Evolutionary conservation across 2,888 invertebrate species (phyloP).

Genomic region (Allygus modestus): DNA sequence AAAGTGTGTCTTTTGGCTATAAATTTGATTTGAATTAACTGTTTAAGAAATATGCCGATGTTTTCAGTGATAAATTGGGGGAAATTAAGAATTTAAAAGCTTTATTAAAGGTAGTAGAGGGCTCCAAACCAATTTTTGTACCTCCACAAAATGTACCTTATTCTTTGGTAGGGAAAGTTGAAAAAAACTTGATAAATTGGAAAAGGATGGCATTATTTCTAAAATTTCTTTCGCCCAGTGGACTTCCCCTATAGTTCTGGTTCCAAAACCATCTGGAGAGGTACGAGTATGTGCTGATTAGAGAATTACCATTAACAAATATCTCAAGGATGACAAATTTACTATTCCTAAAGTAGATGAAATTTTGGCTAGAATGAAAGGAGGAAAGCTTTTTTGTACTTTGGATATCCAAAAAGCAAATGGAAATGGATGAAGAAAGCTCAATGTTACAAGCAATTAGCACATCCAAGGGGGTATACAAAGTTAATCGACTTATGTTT

Average conservation of each 20-base stretch:
- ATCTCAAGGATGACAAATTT: background rate
- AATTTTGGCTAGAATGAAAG: background rate
- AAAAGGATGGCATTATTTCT: background rate
- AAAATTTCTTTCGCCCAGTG: background rate
- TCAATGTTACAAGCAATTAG: background rate
- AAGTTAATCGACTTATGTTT: constrained; percentile 19
- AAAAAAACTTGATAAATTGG: background rate
- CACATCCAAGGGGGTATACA: background rate
- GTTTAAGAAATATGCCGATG: too few relatives aligned
- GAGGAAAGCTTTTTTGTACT: background rate
- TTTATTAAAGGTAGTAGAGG: too few relatives aligned
- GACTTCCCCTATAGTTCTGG: background rate
- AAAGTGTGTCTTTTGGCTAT: too few relatives aligned
- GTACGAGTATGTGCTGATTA: constrained; percentile 4
- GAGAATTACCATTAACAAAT: constrained; percentile 69
- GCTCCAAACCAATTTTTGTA: too few relatives aligned
- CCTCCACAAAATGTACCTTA: background rate
- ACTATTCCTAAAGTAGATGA: constrained; percentile 13
- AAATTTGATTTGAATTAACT: too few relatives aligned
- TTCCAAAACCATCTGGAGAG: background rate
- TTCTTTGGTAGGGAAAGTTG: background rate
- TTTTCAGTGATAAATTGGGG: too few relatives aligned
- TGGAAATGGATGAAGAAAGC: constrained; percentile 11
- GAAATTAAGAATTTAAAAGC: too few relatives aligned
- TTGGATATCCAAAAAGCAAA: constrained; percentile 1